Base-by-base conservation (phyloP, 1,140 invertebrate species). In the Drosophila biarmipes region DNA sequence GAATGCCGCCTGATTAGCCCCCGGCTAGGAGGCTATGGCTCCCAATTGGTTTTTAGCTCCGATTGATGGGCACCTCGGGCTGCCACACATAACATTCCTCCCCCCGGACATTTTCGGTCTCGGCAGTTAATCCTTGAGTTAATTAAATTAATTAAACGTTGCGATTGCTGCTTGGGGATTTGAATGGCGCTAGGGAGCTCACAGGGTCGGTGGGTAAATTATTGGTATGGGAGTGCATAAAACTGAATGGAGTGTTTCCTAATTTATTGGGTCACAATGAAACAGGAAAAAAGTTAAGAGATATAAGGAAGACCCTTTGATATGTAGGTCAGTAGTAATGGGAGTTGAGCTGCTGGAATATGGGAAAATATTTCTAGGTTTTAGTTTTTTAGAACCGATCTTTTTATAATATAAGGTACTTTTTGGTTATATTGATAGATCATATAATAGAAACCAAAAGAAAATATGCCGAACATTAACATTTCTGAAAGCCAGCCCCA, bases 81-180 rank as follows among this genome's bases (percentile, higher is more conserved):
- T 74, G 24, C 53, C 61, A 37, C 38, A 59, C 69, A 63, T 62
- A 73, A 52, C 67, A 75, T 74, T 74, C 56, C 63, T 72, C 63
- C 66, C 48, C 68, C 61, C 45, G 79, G 84, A 63, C 67, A 77
- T 62, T 58, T 89, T 84, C 57, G 54, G 43, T 63, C 42, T 17
- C 38, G 42, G 43, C 43, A 75, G 78, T 75, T 84, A 84, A 90
- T 85, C 72, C 73, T 80, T 64, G 15, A 87, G 79, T 87, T 90
- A 87, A 87, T 87, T 87, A 87, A 87, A 84, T 84, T 89, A 84
- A 87, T 84, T 84, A 87, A 89, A 89, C 68, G 82, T 49, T 69
- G 29, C 57, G 68, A 87, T 73, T 72, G 76, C 55, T 37, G 38
- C 76, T 80, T 80, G 58, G 67, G 79, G 71, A 89, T 66, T 89